phyloP scores from a whole-genome alignment of 2,888 invertebrate species.

The Cataglyphis altisquamis region DNA sequence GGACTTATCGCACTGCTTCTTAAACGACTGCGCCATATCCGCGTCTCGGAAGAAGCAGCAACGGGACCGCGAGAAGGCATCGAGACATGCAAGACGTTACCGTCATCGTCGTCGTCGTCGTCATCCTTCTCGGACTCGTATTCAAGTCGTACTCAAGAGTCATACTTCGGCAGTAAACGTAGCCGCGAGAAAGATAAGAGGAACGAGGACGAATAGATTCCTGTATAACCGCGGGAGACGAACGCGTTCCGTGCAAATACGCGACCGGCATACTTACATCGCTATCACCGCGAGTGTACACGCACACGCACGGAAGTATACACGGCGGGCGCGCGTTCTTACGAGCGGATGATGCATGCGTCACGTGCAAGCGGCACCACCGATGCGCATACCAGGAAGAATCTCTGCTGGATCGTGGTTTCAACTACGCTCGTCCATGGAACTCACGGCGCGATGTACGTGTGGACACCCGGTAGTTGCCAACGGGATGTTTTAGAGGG shows the following conservation, averaged over 20 bases:
- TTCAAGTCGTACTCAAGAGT: conserved; percentile 8
- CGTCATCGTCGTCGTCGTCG: conserved; percentile 16
- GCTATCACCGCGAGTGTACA: not conserved
- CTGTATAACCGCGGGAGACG: conserved; percentile 26
- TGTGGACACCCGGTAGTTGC: conserved; percentile 18
- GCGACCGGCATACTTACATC: conserved; percentile 28
- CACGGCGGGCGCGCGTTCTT: conserved; percentile 54
- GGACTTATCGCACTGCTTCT: not conserved
- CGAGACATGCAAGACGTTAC: conserved; percentile 18
- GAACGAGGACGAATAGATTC: conserved; percentile 59
- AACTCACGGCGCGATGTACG: not conserved
- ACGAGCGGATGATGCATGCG: conserved; percentile 75
- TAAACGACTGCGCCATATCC: not conserved
- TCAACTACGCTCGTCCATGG: conserved; percentile 42
- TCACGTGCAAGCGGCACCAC: conserved; percentile 66
- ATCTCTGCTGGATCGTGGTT: conserved; percentile 68
- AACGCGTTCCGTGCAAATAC: conserved; percentile 48
- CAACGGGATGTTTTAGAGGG: conserved; percentile 2
- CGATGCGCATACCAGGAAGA: conserved; percentile 76
- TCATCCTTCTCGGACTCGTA: conserved; percentile 10
- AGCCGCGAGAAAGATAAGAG: conserved; percentile 50
- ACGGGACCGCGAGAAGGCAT: conserved; percentile 38
- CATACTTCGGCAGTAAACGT: conserved; percentile 47
- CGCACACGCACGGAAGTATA: conserved; percentile 7
- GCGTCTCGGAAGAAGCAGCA: conserved; percentile 1